Base-by-base conservation (phyloP, 1,140 invertebrate genomes). In the Eupeodes corollae region DNA sequence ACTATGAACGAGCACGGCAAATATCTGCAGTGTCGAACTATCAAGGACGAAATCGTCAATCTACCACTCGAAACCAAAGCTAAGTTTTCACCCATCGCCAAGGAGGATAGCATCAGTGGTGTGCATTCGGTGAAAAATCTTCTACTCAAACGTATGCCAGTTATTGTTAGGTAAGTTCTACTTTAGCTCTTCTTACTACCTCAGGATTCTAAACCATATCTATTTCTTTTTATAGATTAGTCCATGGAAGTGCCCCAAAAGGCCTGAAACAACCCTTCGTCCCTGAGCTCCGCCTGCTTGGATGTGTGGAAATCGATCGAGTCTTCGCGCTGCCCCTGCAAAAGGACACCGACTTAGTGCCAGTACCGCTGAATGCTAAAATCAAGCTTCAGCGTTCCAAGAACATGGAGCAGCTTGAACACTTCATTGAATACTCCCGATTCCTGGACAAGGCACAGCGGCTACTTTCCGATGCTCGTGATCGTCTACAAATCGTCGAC, bases 81-180 rank as follows among this genome's bases (percentile, higher is more conserved):
- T 8, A 83, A 87, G 57, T 95, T 95, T 70, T 93, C 88, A 55
- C 85, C 86, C 1, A 74, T 95, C 18, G 91, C 91, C 30, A 80
- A 86, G 59, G 87, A 90, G 67, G 88, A 91, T 56, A 92, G 91
- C 69, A 92, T 95, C 51, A 88, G 88, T 61, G 91, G 91, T 6
- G 90, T 93, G 12, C 90, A 92, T 67, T 86, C 86, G 41, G 84
- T 84, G 8, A 81, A 84, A 56, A 91, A 89, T 59, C 75, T 96
- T 43, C 70, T 94, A 32, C 82, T 81, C 51, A 92, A 93, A 63
- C 73, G 91, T 48, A 76, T 95, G 68, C 92, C 92, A 2, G 72
- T 95, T 42, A 93, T 91, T 44, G 91, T 94, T 1, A 71, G 65
- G 65, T 68, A 39, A 57, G 61, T 55, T 10, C 6, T n/a, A n/a